Base-by-base conservation (phyloP, 2,113 vertebrate species). In the Trogon melanurus region DNA sequence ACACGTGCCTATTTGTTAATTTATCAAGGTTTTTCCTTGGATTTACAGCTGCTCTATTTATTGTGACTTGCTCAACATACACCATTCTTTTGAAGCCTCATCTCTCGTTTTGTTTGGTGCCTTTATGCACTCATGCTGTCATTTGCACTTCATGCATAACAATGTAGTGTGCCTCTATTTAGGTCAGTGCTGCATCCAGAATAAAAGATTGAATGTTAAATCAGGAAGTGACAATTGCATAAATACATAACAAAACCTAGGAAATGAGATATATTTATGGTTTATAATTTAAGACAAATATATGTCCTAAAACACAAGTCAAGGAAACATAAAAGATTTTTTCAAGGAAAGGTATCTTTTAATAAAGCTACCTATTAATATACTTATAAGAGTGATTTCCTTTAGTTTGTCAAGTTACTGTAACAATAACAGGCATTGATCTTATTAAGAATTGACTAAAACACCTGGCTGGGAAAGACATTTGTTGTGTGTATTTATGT, bases 91-190 rank as follows among this genome's bases (percentile, higher is more conserved):
- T 62, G 30, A 79, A 84, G 25, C 9, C 22, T 76, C 15, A 19
- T 36, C 14, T 50, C 10, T 44, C 2, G 1, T 82, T 92, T 83
- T 0, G 0, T 47, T 11, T 47, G 5, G 6, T 91, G 36, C 16
- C 10, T 91, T 73, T 80, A n/a, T 12, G 19, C 3, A 9, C 22
- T 19, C 13, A 4, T 17, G 38, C 54, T 93, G 19, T 64, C 20
- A 10, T 13, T 34, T 81, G n/a, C 19, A 30, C 23, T 51, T 72
- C n/a, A 25, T 53, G 26, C 4, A 0, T 44, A 38, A 14, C 38
- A 54, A 7, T 19, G 15, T 29, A 20, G 38, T 50, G 10, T 25
- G 10, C 7, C 6, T 50, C 9, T 66, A 1, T 6, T 50, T 80
- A 57, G 25, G 51, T 47, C 32, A 23, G 6, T 22, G 1, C 29